A percentile compares a stretch with the other conserved stretches of the same genome.
phyloP scores from a whole-genome alignment of 2,797 vertebrate species.

The Lycodopsis pacificus region DNA sequence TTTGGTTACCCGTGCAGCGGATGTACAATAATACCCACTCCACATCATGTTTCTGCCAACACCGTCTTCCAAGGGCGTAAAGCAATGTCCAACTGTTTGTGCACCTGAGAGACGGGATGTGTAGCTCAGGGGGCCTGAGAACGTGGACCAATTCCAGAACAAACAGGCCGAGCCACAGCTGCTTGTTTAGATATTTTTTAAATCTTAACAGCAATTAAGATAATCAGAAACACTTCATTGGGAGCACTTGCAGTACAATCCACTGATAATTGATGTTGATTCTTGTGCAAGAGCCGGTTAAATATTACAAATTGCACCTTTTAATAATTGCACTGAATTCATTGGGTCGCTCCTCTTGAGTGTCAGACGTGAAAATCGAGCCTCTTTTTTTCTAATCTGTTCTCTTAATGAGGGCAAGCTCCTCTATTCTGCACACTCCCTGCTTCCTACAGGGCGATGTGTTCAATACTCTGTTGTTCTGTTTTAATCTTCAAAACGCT shows the following conservation, averaged over 20 bases:
- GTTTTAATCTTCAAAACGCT: slow-evolving; percentile 46
- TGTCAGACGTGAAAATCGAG: slow-evolving; percentile 32
- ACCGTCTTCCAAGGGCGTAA: slow-evolving; percentile 1
- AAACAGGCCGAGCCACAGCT: not conserved
- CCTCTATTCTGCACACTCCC: slow-evolving; percentile 19
- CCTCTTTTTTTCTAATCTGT: slow-evolving; percentile 35
- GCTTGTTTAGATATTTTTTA: not conserved
- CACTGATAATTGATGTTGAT: slow-evolving; percentile 1
- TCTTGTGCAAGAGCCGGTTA: slow-evolving; percentile 16
- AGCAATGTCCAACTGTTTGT: not conserved
- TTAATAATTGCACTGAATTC: slow-evolving; percentile 11
- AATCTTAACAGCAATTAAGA: slow-evolving; percentile 12
- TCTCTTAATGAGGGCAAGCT: slow-evolving; percentile 41
- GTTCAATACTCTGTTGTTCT: slow-evolving; percentile 23
- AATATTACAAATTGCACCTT: slow-evolving; percentile 44
- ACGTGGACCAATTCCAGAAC: slow-evolving; percentile 4
- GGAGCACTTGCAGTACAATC: not conserved
- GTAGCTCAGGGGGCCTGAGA: not conserved
- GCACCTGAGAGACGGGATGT: slow-evolving; percentile 12
- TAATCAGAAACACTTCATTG: slow-evolving; percentile 24
- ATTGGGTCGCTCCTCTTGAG: slow-evolving; percentile 2
- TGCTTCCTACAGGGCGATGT: not conserved
- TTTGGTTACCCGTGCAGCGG: not conserved
- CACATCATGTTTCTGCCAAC: no score
- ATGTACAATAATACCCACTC: not conserved